Evolutionary conservation across 2,797 vertebrate species (phyloP), one percentile per base, ranked within the genome.

Genomic region (Malurus leucopterus): DNA sequence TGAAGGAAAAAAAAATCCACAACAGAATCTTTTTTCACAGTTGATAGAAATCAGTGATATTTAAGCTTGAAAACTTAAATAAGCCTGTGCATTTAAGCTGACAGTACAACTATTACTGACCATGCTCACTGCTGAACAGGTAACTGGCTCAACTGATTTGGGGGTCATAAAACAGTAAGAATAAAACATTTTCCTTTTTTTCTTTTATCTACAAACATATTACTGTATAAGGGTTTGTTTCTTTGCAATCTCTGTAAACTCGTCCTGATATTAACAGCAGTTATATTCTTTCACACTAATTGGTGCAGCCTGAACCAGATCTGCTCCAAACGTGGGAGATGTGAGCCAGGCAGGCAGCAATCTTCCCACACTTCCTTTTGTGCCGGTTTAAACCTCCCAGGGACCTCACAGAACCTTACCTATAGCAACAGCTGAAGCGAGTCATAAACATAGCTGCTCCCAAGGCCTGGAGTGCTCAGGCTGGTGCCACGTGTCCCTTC

Each of bases 231-330:
- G 75, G 29, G 34, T 74, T 77, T 80, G 36, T 72, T 91, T 87
- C 77, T 91, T 90, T 47, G 54, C 34, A 62, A 19, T 64, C 43
- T 58, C 67, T 83, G 9, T 68, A 77, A 77, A 91, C 10, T 51
- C 13, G 0, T 78, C 38, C 70, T 61, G 72, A 89, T 29, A 53
- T 49, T 77, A 91, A 72, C 32, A 85, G 40, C 70, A 65, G 89
- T 86, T 73, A 40, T 30, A 65, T 49, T 80, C 86, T 59, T 85
- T 64, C 51, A 67, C 59, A 62, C 38, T 93, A 88, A 93, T 86
- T 87, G 59, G 43, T 24, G 46, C 29, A 67, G 64, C 68, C 81
- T 38, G 43, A 82, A 76, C 50, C 74, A 91, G 89, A 55, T 36
- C 22, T 0, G 0, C 50, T 91, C 47, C 73, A 65, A 85, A 46